A percentile compares a stretch with the other conserved stretches of the same genome.
Evolutionary conservation across 2,797 vertebrate genomes (phyloP).

Genomic region (Sebastes miniatus): DNA sequence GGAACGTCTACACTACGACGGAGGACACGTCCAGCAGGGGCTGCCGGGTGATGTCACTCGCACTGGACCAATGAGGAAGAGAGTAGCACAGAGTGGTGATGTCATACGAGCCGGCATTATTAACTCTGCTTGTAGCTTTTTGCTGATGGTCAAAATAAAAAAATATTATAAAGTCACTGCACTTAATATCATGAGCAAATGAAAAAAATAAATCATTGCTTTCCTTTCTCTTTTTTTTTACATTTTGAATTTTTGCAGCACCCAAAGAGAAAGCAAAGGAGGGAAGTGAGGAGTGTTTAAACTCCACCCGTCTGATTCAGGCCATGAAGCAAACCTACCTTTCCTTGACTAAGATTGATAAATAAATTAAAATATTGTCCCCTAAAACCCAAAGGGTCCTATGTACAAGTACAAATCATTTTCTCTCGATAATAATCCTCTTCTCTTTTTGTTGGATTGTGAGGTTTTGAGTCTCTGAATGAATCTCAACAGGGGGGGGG

Average conservation of each 20-base stretch:
- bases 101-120: conserved; percentile 22
- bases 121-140: conserved; percentile 41
- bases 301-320: conserved; percentile 41
- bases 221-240: conserved; percentile 14
- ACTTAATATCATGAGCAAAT: conserved; percentile 68
- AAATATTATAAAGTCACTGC: conserved; percentile 68
- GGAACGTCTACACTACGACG: conserved; percentile 36
- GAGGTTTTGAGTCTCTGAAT: conserved; percentile 44
- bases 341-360: conserved; percentile 71
- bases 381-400: conserved; percentile 70
- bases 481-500: not conserved
- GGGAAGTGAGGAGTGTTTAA: conserved; percentile 25
- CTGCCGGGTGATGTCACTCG: conserved; percentile 34
- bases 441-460: conserved; percentile 38
- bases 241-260: conserved; percentile 37
- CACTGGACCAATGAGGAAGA: conserved; percentile 50
- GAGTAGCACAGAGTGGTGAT: conserved; percentile 42
- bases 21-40: conserved; percentile 24
- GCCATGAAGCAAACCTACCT: conserved; percentile 41
- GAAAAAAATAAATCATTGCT: conserved; percentile 23
- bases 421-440: conserved; percentile 52
- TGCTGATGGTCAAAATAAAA: conserved; percentile 58
- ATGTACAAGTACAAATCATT: conserved; percentile 81
- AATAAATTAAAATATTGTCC: conserved; percentile 82
- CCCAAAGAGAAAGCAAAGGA: conserved; percentile 58